phyloP scores from a whole-genome alignment of 2,888 invertebrate genomes.

The Lysandra bellargus region DNA sequence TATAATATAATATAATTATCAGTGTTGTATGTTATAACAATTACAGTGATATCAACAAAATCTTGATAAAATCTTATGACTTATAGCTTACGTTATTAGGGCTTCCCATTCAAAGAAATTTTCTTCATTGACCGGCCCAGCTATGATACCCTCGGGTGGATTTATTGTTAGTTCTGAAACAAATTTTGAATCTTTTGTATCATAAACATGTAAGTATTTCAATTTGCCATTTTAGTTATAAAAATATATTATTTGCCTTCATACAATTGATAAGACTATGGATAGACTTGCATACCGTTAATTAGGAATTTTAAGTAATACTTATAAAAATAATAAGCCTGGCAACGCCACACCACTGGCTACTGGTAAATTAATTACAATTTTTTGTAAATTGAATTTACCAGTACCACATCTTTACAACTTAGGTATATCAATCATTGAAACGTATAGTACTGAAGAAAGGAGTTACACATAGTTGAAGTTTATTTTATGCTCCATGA shows the following conservation, averaged over 20 bases:
- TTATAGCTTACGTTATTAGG: slow-evolving; percentile 86
- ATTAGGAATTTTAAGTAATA: no score
- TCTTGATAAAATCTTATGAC: background rate
- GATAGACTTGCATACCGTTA: no score
- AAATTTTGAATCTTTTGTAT: background rate
- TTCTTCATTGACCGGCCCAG: slow-evolving; percentile 98
- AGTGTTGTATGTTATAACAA: background rate
- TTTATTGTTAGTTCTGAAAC: slow-evolving; percentile 92
- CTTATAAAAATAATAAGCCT: no score
- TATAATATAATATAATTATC: background rate
- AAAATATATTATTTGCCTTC: no score
- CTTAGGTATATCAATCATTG: background rate
- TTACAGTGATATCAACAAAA: background rate
- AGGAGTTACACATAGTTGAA: background rate
- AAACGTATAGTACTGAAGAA: background rate
- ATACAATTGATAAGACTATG: no score
- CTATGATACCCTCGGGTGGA: slow-evolving; percentile 98
- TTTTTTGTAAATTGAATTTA: no score
- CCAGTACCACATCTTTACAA: background rate
- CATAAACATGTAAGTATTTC: background rate
- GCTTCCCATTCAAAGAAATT: slow-evolving; percentile 99
- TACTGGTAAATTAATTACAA: no score
- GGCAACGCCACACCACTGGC: no score
- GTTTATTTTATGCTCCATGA: background rate
- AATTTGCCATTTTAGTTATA: no score